Evolutionary conservation across 2,888 invertebrate species (phyloP), one percentile per base, ranked within the genome.

Genomic region (Rhagophthalmus giganteus): DNA sequence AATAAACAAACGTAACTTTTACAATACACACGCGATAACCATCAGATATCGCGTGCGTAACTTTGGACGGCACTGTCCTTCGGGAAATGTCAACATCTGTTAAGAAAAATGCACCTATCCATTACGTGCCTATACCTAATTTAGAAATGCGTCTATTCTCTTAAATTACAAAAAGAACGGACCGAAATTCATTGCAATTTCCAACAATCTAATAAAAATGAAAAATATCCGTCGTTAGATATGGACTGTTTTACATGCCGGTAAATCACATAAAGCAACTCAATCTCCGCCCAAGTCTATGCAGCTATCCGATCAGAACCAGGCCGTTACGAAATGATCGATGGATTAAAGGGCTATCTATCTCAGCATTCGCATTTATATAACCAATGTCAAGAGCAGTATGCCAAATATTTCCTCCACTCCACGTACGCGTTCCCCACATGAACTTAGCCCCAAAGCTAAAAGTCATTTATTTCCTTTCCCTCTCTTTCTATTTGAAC

Each of bases 241-340:
- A n/a, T n/a, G n/a, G n/a, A n/a, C n/a, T n/a, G n/a, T n/a, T n/a
- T 40, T 37, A 27, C 39, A 32, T 31, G 30, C 32, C 13, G 49
- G 57, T 61, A 60, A 61, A 63, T 63, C 62, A 61, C 54, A 59
- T 39, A 48, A 44, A 52, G 47, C 52, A 53, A 58, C 57, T 48
- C 55, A 52, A 58, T 56, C 55, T 58, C 55, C 52, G 57, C 57
- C 58, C 55, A 45, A 51, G 52, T 53, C 59, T 49, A 58, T 55
- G 52, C 50, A 62, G 55, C 57, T 49, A 60, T 59, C 54, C 67
- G 66, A 68, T 72, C 71, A 69, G 58, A 61, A 61, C 62, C 71
- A 72, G 70, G 63, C 68, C 67, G 66, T 68, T 66, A 65, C 55
- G 16, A 65, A 66, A 70, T 72, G 72, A 72, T 72, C 68, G 70